Percentiles rank a stretch among this genome's conserved stretches.
These are phyloP conservation scores for Prionailurus bengalensis DNA, from an alignment of 2,113 vertebrate genomes.

Conservation along the genomic window DNA sequence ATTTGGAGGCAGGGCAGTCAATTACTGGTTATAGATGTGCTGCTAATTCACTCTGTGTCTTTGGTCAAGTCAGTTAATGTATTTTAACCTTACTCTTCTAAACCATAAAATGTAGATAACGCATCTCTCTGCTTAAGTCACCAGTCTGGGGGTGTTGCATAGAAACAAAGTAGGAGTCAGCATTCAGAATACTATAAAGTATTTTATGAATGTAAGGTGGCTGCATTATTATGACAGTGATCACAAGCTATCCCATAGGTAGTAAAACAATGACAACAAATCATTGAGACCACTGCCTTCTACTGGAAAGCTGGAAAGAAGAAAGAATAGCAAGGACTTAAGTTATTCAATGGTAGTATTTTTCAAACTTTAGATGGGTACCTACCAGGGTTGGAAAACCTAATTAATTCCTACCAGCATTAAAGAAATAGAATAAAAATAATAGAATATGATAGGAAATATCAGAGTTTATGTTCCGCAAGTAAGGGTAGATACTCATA, in stretches of 20 bases:
- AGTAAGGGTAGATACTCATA: not conserved
- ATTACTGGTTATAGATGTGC: not conserved
- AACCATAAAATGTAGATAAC: not conserved
- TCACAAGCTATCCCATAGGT: not conserved
- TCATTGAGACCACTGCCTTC: not conserved
- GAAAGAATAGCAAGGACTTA: not conserved
- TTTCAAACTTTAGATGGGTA: not conserved
- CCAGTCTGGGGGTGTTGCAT: not conserved
- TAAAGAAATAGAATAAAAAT: conserved; percentile 1
- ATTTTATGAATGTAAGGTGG: not conserved
- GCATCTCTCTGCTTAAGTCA: not conserved
- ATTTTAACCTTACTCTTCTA: not conserved
- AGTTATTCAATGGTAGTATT: not conserved
- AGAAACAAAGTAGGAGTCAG: not conserved
- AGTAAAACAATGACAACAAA: not conserved
- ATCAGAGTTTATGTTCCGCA: not conserved
- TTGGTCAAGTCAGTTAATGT: conserved; percentile 18
- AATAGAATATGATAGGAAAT: not conserved
- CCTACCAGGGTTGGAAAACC: not conserved
- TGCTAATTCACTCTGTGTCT: not conserved
- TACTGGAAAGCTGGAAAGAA: not conserved
- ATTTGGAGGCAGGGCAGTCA: not conserved
- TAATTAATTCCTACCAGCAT: not conserved
- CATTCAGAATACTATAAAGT: not conserved
- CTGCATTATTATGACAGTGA: not conserved